These are phyloP conservation scores for Nyctereutes procyonoides DNA, from an alignment of 2,113 vertebrate species.

Conservation along the genomic window DNA sequence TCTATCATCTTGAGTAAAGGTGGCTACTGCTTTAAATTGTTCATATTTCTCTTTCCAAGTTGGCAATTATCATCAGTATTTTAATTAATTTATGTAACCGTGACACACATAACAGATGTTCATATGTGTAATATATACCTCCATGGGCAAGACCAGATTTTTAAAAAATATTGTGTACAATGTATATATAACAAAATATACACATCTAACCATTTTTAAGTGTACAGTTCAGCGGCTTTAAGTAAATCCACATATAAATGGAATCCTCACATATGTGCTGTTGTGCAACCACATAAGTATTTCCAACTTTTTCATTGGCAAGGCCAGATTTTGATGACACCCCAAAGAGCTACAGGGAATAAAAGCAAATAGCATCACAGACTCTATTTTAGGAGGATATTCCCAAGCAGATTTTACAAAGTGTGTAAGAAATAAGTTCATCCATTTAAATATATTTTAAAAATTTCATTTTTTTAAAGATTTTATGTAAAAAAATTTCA, in stretches of 20 bases:
- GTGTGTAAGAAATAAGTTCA: neutral
- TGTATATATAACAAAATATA: neutral
- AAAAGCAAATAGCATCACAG: neutral
- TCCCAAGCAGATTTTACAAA: neutral
- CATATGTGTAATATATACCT: neutral
- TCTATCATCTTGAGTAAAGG: neutral
- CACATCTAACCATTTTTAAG: neutral
- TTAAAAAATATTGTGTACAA: neutral
- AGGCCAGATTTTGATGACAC: neutral
- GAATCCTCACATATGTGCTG: neutral
- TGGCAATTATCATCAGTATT: neutral
- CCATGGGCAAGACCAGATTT: neutral
- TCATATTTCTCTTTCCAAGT: conserved; percentile 10
- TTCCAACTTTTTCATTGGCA: neutral
- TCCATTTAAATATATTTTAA: neutral
- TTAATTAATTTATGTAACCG: conserved; percentile 3
- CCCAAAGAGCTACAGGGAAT: neutral
- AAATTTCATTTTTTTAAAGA: neutral
- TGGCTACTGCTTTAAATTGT: neutral
- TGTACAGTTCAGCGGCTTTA: neutral
- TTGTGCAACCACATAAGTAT: neutral
- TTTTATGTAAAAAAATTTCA: no score
- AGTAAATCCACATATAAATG: neutral
- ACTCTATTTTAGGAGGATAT: neutral
- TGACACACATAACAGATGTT: neutral